Base-by-base conservation (phyloP, 2,113 vertebrate species). In the Malaclemys terrapin region DNA sequence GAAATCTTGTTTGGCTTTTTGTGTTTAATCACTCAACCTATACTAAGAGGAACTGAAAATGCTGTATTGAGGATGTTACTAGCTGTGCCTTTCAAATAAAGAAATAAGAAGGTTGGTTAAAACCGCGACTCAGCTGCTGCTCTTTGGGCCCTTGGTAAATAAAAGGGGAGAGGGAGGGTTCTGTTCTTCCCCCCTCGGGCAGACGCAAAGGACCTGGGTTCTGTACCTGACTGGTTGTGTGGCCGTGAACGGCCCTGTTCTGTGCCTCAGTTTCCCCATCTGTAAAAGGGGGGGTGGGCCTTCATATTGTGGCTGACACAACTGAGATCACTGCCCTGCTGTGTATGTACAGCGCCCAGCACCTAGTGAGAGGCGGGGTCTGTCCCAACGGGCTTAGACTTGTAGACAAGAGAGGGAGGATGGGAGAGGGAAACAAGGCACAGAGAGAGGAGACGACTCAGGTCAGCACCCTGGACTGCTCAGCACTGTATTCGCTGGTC, bases 41-140 rank as follows among this genome's bases (percentile, higher is more conserved):
- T 96, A 94, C 84, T 35, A 96, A 97, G 97, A 98, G 96, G 97
- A 98, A 97, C 95, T 96, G 95, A 94, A 96, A 96, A 96, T 95
- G 95, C 98, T 98, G 98, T 98, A 95, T 97, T 89, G 93, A 98
- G 98, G 97, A 97, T 97, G 98, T 98, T 72, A 97, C 96, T 98
- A 98, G 98, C 98, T 98, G 98, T 98, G 98, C 98, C 98, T 99
- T 98, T 98, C 97, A 98, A 98, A 98, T 98, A 98, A 98, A 98
- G 97, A 98, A 94, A 97, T 98, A 97, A 97, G 98, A 98, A 98
- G 98, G 98, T 98, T 95, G 96, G 96, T 95, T 95, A 96, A 94
- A 96, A 81, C 49, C 0, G 0, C 57, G 96, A 94, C 52, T 89
- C 81, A 82, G 22, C 72, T 84, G 47, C 1, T 94, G 2, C 24